A percentile compares a stretch with the other conserved stretches of the same genome.
phyloP scores from a whole-genome alignment of 1,140 invertebrate genomes.

The Nephila pilipes region DNA sequence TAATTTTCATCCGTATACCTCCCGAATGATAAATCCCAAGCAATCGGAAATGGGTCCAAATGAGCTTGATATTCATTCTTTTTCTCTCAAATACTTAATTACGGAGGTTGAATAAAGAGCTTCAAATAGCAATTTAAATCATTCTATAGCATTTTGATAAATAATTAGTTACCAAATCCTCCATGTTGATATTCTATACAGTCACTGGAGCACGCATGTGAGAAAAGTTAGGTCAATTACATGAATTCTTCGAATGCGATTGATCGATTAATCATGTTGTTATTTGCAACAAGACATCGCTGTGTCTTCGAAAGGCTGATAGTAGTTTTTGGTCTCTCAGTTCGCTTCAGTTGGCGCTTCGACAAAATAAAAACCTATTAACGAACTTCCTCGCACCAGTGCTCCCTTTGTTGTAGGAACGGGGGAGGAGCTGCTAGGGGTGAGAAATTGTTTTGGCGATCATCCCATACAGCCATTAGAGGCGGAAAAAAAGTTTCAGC shows the following conservation, averaged over 20 bases:
- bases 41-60: too few relatives aligned
- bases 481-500: conserved; percentile 31
- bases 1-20: too few relatives aligned
- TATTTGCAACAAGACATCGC: conserved; percentile 33
- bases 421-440: conserved; percentile 25
- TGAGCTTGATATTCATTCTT: too few relatives aligned
- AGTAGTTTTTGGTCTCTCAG: conserved; percentile 32
- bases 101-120: background rate
- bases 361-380: conserved; percentile 60
- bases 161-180: background rate
- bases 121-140: background rate
- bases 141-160: background rate
- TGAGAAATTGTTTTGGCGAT: conserved; percentile 67
- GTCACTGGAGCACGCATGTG: background rate
- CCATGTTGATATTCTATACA: background rate
- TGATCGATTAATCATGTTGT: conserved; percentile 19
- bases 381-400: conserved; percentile 45
- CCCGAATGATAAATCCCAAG: too few relatives aligned
- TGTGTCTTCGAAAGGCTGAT: conserved; percentile 26
- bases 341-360: conserved; percentile 14
- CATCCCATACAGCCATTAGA: conserved; percentile 36
- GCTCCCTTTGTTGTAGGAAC: conserved; percentile 39
- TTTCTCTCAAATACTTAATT: too few relatives aligned
- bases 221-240: background rate
- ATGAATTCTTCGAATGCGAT: background rate